A percentile compares a stretch with the other conserved stretches of the same genome.
These are phyloP conservation scores for Laupala kohalensis DNA, from an alignment of 1,140 invertebrate genomes.

Conservation along the genomic window DNA sequence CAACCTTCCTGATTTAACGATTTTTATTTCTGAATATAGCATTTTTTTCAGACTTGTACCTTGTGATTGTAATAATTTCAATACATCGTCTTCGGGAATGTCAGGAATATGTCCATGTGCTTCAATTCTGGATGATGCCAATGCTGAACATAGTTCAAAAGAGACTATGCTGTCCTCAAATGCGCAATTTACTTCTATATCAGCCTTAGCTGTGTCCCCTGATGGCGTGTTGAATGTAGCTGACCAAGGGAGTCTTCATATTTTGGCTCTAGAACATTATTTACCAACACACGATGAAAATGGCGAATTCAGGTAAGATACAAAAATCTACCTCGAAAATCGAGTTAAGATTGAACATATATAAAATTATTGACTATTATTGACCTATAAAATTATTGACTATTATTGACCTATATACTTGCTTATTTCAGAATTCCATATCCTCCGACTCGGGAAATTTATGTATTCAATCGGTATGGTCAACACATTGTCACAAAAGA, in stretches of 20 bases:
- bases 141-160: conserved; percentile 50
- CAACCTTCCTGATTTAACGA: too few species aligned
- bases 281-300: conserved; percentile 77
- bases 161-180: conserved; percentile 80
- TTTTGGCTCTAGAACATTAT: conserved; percentile 80
- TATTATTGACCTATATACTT: too few species aligned
- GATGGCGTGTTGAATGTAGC: conserved; percentile 88
- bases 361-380: not conserved
- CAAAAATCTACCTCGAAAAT: not conserved
- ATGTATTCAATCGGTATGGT: conserved; percentile 87
- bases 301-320: conserved; percentile 53
- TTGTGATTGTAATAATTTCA: conserved; percentile 37
- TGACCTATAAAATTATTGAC: too few species aligned
- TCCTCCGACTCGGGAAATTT: conserved; percentile 80
- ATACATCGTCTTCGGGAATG: conserved; percentile 25
- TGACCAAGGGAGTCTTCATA: conserved; percentile 82
- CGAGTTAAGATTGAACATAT: not conserved
- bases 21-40: not conserved
- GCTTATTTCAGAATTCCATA: conserved; percentile 59
- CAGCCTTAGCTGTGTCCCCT: conserved; percentile 82
- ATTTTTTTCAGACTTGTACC: conserved; percentile 6
- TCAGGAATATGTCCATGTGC: conserved; percentile 19
- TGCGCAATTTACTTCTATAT: conserved; percentile 79
- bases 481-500: conserved; percentile 90
- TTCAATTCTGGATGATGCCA: conserved; percentile 6